A percentile compares a stretch with the other conserved stretches of the same genome.
These are phyloP conservation scores for Trachelus stipa DNA, from an alignment of 2,888 invertebrate species.

Conservation along the genomic window DNA sequence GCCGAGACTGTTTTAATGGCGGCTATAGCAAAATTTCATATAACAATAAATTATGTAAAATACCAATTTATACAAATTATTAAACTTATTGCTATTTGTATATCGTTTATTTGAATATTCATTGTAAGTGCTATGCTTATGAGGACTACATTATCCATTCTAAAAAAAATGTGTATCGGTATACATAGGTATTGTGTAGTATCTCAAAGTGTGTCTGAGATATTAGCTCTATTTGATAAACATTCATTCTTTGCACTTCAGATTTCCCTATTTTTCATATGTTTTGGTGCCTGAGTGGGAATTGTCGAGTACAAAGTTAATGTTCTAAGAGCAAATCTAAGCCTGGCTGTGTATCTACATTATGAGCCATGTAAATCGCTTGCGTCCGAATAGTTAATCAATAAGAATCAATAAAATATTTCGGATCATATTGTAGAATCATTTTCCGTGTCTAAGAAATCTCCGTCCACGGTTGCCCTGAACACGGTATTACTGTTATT, in stretches of 20 bases:
- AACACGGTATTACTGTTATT: background rate
- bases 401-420: background rate
- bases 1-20: background rate
- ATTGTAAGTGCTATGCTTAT: background rate
- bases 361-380: background rate
- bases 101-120: background rate
- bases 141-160: background rate
- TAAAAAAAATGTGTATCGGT: background rate
- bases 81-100: background rate
- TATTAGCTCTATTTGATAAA: background rate
- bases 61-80: background rate
- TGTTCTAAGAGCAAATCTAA: background rate
- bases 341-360: background rate
- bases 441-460: background rate
- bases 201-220: background rate
- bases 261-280: too few relatives aligned
- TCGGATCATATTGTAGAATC: background rate
- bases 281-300: too few relatives aligned
- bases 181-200: background rate
- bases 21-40: background rate
- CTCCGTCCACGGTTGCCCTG: background rate
- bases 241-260: background rate
- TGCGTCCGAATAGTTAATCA: background rate
- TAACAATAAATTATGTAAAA: background rate
- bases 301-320: too few relatives aligned